phyloP scores from a whole-genome alignment of 2,888 invertebrate species.

The Ctenicera cuprea region DNA sequence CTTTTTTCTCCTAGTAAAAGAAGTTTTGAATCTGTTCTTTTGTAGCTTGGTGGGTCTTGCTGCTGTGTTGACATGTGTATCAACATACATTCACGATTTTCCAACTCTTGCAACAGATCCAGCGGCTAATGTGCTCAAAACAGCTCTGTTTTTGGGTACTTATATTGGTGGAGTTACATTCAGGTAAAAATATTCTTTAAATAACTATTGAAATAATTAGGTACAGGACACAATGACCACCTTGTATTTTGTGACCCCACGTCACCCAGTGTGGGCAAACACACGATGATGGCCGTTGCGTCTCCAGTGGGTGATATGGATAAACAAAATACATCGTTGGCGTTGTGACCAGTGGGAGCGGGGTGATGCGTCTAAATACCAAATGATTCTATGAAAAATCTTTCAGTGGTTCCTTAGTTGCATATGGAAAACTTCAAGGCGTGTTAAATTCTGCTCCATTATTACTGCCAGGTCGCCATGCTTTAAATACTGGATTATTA shows the following conservation, averaged over 20 bases:
- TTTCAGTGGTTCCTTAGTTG: constrained; percentile 87
- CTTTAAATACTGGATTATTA: constrained; percentile 82
- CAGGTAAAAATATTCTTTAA: constrained; percentile 74
- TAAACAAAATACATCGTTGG: too few relatives aligned
- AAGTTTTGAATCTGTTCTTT: neutral
- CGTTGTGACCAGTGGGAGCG: neutral
- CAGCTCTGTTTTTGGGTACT: constrained; percentile 90
- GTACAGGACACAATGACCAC: too few relatives aligned
- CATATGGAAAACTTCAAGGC: constrained; percentile 93
- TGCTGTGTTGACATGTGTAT: constrained; percentile 89
- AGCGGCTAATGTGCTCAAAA: constrained; percentile 86
- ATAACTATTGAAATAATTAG: too few relatives aligned
- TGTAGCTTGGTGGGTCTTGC: constrained; percentile 89
- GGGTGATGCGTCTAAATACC: too few relatives aligned
- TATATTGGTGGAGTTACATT: constrained; percentile 94
- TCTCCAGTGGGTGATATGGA: too few relatives aligned
- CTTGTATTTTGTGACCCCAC: too few relatives aligned
- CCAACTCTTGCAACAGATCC: constrained; percentile 89
- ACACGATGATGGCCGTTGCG: too few relatives aligned
- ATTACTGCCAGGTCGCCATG: constrained; percentile 88
- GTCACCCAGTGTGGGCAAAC: too few relatives aligned
- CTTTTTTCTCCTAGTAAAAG: neutral
- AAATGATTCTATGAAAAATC: neutral
- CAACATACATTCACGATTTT: constrained; percentile 90
- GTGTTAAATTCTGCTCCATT: constrained; percentile 87